Evolutionary conservation across 2,797 vertebrate genomes (phyloP).

Genomic region (Yasuhikotakia modesta): DNA sequence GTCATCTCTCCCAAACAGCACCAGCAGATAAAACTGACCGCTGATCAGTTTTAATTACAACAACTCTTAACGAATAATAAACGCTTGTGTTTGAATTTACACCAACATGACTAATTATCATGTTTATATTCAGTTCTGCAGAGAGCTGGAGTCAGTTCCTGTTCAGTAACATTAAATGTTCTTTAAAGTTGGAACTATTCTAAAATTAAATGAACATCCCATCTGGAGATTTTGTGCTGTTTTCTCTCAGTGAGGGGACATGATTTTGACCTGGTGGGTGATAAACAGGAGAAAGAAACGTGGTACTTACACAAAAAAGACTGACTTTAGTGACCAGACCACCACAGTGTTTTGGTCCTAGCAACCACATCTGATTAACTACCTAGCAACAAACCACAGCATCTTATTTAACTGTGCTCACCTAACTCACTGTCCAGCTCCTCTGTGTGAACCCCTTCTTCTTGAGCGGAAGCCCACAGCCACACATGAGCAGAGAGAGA

Average conservation of each 20-base stretch:
- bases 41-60: slow-evolving; percentile 43
- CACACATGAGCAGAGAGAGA: slow-evolving; percentile 60
- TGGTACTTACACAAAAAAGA: background rate
- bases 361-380: background rate
- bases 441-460: slow-evolving; percentile 99
- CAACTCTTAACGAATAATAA: slow-evolving; percentile 40
- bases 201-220: too few species aligned
- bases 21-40: slow-evolving; percentile 39
- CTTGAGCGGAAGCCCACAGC: slow-evolving; percentile 80
- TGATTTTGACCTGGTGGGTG: background rate
- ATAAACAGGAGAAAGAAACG: background rate
- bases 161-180: too few species aligned
- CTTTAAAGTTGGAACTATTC: too few species aligned
- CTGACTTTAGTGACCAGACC: background rate
- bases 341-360: background rate
- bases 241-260: background rate
- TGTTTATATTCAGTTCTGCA: background rate
- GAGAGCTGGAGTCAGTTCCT: background rate
- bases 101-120: background rate
- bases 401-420: slow-evolving; percentile 71
- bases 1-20: slow-evolving; percentile 34
- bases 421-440: slow-evolving; percentile 99
- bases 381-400: background rate
- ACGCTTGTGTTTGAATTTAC: background rate
- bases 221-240: background rate